phyloP scores from a whole-genome alignment of 1,140 invertebrate genomes.

The Drosophila guanche region DNA sequence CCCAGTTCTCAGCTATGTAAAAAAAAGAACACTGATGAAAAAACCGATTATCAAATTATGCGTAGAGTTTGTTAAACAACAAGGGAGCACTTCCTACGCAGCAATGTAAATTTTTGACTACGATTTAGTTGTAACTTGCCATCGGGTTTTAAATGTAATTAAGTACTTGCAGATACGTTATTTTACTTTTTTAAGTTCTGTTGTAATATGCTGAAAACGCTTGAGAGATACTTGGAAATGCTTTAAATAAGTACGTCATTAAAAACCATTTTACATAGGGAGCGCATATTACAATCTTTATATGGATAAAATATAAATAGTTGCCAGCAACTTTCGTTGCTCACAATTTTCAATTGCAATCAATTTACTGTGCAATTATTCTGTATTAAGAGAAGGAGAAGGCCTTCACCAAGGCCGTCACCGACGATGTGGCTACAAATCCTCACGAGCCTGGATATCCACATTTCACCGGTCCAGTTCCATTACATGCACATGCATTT shows the following conservation, averaged over 20 bases:
- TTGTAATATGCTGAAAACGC: constrained; percentile 66
- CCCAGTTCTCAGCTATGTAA: constrained; percentile 69
- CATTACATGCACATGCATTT: too few relatives aligned
- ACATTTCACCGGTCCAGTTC: too few relatives aligned
- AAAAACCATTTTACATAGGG: constrained; percentile 26
- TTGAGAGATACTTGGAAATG: constrained; percentile 60
- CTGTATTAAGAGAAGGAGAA: constrained; percentile 34
- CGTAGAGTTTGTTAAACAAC: constrained; percentile 48
- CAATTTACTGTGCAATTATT: constrained; percentile 53
- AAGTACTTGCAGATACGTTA: constrained; percentile 65
- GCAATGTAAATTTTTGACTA: constrained; percentile 71
- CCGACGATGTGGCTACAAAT: too few relatives aligned
- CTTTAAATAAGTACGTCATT: constrained; percentile 50
- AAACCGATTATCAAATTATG: constrained; percentile 44
- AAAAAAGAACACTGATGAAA: constrained; percentile 54
- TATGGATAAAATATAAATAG: constrained; percentile 29
- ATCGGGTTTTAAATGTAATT: constrained; percentile 71
- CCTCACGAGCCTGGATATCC: too few relatives aligned
- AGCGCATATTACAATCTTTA: constrained; percentile 37
- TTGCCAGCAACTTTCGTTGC: constrained; percentile 38
- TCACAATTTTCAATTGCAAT: constrained; percentile 26
- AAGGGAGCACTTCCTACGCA: constrained; percentile 43
- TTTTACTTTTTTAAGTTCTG: constrained; percentile 75
- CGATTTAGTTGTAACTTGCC: constrained; percentile 72
- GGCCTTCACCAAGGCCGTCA: too few relatives aligned